Evolutionary conservation across 2,113 vertebrate genomes (phyloP).

Genomic region (Ranitomeya imitator): DNA sequence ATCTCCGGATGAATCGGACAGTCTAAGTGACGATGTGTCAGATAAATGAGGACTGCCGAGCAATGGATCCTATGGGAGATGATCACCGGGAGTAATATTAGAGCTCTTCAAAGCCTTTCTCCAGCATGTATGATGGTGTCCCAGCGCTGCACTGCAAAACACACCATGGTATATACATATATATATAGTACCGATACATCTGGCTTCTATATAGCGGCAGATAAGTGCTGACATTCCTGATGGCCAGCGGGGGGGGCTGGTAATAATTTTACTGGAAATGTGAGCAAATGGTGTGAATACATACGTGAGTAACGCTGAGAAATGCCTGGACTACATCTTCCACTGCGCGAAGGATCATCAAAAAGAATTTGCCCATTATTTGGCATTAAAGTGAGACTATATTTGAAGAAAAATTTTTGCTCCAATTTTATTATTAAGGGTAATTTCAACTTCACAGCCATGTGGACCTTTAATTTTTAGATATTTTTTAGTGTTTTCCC

Average conservation of each 20-base stretch:
- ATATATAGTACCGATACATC: neutral
- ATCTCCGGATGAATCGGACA: slow-evolving; percentile 1
- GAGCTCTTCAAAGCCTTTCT: slow-evolving; percentile 15
- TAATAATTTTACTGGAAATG: slow-evolving; percentile 17
- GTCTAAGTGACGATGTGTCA: slow-evolving; percentile 23
- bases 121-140: neutral
- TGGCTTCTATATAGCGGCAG: slow-evolving; percentile 22
- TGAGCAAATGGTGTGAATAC: neutral
- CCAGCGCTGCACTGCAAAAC: neutral
- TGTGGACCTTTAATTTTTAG: no score
- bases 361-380: no score
- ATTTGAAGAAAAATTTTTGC: no score
- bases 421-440: no score
- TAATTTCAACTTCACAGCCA: no score
- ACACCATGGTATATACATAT: neutral
- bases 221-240: neutral
- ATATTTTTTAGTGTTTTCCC: no score
- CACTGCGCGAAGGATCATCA: neutral
- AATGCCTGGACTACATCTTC: neutral
- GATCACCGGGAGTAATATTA: neutral
- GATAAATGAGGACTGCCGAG: neutral
- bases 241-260: neutral
- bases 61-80: slow-evolving; percentile 25
- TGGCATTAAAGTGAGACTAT: neutral
- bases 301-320: neutral